Conservation (phyloP, 92 coral and sea anemone genomes). For the Galaxea fascicularis region DNA sequence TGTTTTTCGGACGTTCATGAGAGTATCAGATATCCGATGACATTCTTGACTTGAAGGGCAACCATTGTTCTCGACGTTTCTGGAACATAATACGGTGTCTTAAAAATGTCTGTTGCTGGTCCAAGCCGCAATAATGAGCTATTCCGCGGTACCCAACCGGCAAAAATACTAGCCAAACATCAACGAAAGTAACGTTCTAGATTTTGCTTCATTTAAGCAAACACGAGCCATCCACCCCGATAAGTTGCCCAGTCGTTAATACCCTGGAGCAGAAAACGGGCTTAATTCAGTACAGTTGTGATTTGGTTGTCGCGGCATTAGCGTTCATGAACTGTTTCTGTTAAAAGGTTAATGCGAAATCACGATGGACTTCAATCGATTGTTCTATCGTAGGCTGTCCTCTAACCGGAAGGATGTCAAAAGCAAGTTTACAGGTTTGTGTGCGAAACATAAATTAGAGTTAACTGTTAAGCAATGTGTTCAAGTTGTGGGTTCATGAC, state of each 20-base stretch:
- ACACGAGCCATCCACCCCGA: neutral
- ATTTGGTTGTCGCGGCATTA: neutral
- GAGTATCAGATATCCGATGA: slow-evolving; percentile 33
- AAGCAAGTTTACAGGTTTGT: slow-evolving; percentile 54
- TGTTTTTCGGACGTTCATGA: neutral
- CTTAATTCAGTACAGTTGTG: slow-evolving; percentile 4
- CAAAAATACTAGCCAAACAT: neutral
- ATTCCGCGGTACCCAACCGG: neutral
- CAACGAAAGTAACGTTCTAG: neutral
- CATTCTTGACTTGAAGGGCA: slow-evolving; percentile 31
- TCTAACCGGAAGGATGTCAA: slow-evolving; percentile 38
- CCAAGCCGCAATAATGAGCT: neutral
- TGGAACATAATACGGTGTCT: slow-evolving; percentile 12
- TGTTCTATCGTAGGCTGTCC: slow-evolving; percentile 27
- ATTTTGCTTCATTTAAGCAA: slow-evolving; percentile 27
- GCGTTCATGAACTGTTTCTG: neutral
- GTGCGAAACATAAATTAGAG: neutral
- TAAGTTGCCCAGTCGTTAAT: neutral
- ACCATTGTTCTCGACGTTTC: slow-evolving; percentile 33
- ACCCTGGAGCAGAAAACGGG: neutral
- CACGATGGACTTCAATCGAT: slow-evolving; percentile 12
- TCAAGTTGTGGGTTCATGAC: neutral
- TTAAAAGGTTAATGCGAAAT: neutral
- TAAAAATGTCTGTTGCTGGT: slow-evolving; percentile 9
- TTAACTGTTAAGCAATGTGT: neutral